Evolutionary conservation across 1,140 invertebrate genomes (phyloP), one percentile per base, ranked within the genome.

Genomic region (Danaus melanippus): DNA sequence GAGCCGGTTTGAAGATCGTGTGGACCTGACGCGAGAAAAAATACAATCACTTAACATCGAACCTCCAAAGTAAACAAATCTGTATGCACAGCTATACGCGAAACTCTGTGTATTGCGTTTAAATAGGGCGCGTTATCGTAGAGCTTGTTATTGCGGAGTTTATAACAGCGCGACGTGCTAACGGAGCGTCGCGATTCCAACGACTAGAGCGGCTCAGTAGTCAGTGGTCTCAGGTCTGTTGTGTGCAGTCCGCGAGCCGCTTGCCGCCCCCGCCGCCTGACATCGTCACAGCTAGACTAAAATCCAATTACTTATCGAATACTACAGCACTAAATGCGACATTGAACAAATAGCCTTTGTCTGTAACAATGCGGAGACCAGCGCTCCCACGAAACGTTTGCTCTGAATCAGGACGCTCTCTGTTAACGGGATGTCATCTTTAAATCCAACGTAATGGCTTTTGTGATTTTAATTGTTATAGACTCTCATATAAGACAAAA

Each of bases 231-330:
- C 21, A 32, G 21, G 21, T 32, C 21, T 32, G 21, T 32, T 32
- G 21, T 8, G 21, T 32, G 21, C 58, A 65, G 66, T 66, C 66
- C 57, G 12, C 50, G 45, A 4, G 21, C 9, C 54, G 58, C 55
- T 54, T 45, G 61, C 74, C 73, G 56, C 57, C 60, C 50, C 61
- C 70, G 68, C 63, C 62, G 59, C 62, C 54, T 66, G 57, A 52
- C 64, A 65, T 49, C 68, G 62, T 61, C 64, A 67, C 62, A 54
- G 56, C 66, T 66, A 68, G 54, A 69, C 64, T 54, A 60, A 65
- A 79, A 81, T 81, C 76, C 71, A 75, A 84, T 84, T 76, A 78
- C 71, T 81, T 81, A 78, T 74, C 74, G 67, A 75, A 76, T 63
- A 76, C 68, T 73, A 72, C 74, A 60, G 46, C 65, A 67, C 45